Conservation (phyloP, 2,113 vertebrate species). For the Apistogramma diplotaenia region DNA sequence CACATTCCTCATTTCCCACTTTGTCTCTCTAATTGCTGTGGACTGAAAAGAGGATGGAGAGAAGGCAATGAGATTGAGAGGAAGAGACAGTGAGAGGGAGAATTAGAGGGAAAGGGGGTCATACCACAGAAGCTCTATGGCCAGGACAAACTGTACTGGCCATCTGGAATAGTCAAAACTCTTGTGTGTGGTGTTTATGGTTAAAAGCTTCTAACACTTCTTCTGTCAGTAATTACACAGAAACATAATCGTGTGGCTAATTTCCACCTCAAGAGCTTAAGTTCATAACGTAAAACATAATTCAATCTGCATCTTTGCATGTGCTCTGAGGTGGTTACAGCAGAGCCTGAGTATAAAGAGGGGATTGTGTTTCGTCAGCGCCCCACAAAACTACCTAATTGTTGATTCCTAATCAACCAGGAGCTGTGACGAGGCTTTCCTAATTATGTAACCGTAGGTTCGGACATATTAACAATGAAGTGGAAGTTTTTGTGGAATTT, state of each 20-base stretch:
- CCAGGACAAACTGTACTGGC: conserved; percentile 69
- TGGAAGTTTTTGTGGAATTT: conserved; percentile 44
- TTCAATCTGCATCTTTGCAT: conserved; percentile 40
- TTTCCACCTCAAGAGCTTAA: conserved; percentile 22
- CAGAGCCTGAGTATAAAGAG: conserved; percentile 71
- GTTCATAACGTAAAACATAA: conserved; percentile 37
- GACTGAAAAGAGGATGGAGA: conserved; percentile 73
- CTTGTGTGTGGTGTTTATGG: conserved; percentile 25
- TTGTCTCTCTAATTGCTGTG: conserved; percentile 79
- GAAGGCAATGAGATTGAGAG: conserved; percentile 68
- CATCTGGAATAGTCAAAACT: conserved; percentile 42
- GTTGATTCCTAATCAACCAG: conserved; percentile 76
- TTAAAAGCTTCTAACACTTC: neutral
- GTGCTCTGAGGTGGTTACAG: conserved; percentile 44
- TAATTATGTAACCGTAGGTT: conserved; percentile 77
- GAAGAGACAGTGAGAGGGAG: conserved; percentile 66
- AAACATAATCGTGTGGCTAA: conserved; percentile 31
- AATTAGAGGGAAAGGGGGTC: conserved; percentile 72
- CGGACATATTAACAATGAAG: conserved; percentile 66
- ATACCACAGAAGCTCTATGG: conserved; percentile 57
- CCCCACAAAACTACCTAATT: conserved; percentile 77
- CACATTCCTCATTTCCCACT: conserved; percentile 74
- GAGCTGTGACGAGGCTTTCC: conserved; percentile 58
- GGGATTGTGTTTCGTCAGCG: conserved; percentile 78
- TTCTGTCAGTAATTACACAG: conserved; percentile 29